Base-by-base conservation (phyloP, 64 coral and sea anemone species). In the Porites lutea region DNA sequence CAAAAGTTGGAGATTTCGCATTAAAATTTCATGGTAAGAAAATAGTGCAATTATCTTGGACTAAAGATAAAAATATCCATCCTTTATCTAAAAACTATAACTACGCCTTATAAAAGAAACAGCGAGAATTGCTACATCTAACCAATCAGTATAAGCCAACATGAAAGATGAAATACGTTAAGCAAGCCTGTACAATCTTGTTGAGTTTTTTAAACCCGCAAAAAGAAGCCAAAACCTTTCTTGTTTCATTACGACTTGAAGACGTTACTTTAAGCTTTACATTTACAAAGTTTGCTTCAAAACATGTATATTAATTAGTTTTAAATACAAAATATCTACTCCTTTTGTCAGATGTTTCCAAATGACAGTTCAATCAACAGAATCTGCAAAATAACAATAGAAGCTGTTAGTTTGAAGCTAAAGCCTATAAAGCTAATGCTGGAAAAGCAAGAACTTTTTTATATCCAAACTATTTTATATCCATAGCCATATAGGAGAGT, bases 11-110 rank as follows among this genome's bases (percentile, higher is more conserved):
- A n/a, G 58, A 48, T 60, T 68, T 67, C 13, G 19, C 15, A 22
- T 84, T 68, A 84, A 65, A 47, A 69, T 69, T 68, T 52, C 45
- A 84, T 37, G 11, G 46, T 84, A 84, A 46, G 62, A 84, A 84
- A 84, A 84, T 84, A 84, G 18, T 67, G 8, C 63, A n/a, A 23
- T 52, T 12, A 78, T 52, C 44, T 68, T 19, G 81, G 48, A 7
- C 14, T 51, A 76, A 19, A 4, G 63, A 84, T 84, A 84, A 67
- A 84, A 84, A 84, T 9, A n/a, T 49, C 69, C 27, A 68, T 69
- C 49, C 48, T 10, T 7, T 22, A 46, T 61, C 43, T 61, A 64
- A 82, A 82, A 80, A 54, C 74, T 76, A 45, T 8, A 5, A 2
- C 14, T 19, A 44, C 27, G 27, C 27, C 27, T 37, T 37, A 43